Percentiles rank a stretch among this genome's conserved stretches.
Conservation (phyloP, 2,888 invertebrate species). For the Synanthedon formicaeformis region DNA sequence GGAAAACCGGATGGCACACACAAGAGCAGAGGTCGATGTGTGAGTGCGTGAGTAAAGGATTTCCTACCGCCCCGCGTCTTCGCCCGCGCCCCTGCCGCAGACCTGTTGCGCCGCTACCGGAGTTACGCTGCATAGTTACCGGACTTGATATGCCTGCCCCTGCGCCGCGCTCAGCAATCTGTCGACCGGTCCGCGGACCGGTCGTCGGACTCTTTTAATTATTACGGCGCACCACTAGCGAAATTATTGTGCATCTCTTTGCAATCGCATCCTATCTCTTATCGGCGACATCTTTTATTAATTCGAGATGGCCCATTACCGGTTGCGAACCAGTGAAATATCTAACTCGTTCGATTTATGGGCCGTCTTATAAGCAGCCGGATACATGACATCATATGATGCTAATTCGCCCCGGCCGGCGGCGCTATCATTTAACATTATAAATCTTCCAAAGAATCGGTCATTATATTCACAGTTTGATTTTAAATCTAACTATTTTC, state of each 20-base stretch:
- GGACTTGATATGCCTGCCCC: conserved; percentile 62
- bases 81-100: conserved; percentile 53
- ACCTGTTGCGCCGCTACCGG: conserved; percentile 70
- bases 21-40: conserved; percentile 25
- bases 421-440: conserved; percentile 41
- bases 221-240: conserved; percentile 55
- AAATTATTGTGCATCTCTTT: conserved; percentile 56
- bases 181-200: conserved; percentile 13
- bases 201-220: conserved; percentile 48
- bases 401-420: conserved; percentile 43
- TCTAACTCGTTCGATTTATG: conserved; percentile 51
- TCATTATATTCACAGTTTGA: conserved; percentile 23
- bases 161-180: conserved; percentile 20
- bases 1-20: conserved; percentile 66
- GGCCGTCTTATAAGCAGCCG: conserved; percentile 43
- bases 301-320: conserved; percentile 57
- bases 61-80: conserved; percentile 57
- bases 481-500: conserved; percentile 8
- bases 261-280: conserved; percentile 23
- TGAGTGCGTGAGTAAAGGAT: conserved; percentile 59
- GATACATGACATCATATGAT: conserved; percentile 59
- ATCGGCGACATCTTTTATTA: conserved; percentile 58
- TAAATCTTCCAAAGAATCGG: conserved; percentile 39
- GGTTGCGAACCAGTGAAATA: conserved; percentile 49
- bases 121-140: conserved; percentile 71